phyloP scores from a whole-genome alignment of 2,797 vertebrate genomes.

The Microchirus variegatus region DNA sequence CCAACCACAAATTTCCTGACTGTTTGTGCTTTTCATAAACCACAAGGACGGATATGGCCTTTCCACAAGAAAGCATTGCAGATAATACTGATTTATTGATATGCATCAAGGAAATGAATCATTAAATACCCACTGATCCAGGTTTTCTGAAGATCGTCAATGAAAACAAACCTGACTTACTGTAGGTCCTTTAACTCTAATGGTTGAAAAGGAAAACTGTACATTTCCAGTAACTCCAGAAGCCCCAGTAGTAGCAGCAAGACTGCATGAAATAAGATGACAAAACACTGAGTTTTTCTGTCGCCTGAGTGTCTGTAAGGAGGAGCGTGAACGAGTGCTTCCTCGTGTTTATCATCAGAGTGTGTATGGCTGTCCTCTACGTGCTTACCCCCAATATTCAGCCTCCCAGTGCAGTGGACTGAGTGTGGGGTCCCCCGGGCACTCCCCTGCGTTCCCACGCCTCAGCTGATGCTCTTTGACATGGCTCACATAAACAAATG shows the following conservation, averaged over 20 bases:
- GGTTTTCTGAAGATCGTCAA: slow-evolving; percentile 14
- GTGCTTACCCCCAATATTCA: slow-evolving; percentile 46
- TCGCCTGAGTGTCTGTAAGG: slow-evolving; percentile 49
- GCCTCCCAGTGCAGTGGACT: slow-evolving; percentile 39
- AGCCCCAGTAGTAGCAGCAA: slow-evolving; percentile 42
- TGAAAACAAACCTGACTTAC: slow-evolving; percentile 18
- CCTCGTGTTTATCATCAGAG: slow-evolving; percentile 39
- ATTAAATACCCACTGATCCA: no score
- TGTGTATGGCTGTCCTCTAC: slow-evolving; percentile 52
- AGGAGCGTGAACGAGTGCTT: slow-evolving; percentile 37
- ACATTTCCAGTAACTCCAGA: slow-evolving; percentile 32
- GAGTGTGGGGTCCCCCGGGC: slow-evolving; percentile 46
- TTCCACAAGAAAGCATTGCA: slow-evolving; percentile 8
- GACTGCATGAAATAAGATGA: slow-evolving; percentile 53
- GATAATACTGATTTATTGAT: no score
- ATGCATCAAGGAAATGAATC: no score
- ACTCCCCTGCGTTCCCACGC: slow-evolving; percentile 73
- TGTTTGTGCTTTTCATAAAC: slow-evolving; percentile 4
- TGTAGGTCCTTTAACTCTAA: no score
- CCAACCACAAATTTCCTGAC: no score
- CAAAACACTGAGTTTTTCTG: slow-evolving; percentile 48
- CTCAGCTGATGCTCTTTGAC: slow-evolving; percentile 71
- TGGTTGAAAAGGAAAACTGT: slow-evolving; percentile 5
- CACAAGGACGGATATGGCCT: slow-evolving; percentile 26
- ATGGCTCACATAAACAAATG: slow-evolving; percentile 74